Percentiles rank a stretch among this genome's conserved stretches.
These are phyloP conservation scores for Polyommatus icarus DNA, from an alignment of 2,888 invertebrate genomes.

Conservation along the genomic window DNA sequence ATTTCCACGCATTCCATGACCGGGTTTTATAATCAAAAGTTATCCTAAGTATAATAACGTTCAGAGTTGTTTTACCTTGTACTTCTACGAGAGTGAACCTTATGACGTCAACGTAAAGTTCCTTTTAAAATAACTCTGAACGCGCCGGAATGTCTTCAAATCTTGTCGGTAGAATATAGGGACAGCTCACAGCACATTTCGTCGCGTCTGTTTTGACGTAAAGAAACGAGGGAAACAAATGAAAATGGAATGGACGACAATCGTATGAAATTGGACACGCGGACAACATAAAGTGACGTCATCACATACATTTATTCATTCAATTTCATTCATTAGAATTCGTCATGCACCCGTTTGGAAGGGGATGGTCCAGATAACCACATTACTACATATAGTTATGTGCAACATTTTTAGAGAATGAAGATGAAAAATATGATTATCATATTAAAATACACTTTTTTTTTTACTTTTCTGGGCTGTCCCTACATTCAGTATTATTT, in stretches of 20 bases:
- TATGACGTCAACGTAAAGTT: background rate
- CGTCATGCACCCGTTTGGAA: background rate
- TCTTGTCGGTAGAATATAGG: background rate
- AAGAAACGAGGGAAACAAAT: background rate
- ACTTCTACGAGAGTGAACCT: background rate
- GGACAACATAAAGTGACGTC: conserved; percentile 18
- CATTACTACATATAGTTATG: background rate
- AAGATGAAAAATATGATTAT: background rate
- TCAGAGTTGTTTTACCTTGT: background rate
- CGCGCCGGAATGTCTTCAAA: conserved; percentile 15
- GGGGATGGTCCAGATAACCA: background rate
- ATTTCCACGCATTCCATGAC: background rate
- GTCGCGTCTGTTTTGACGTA: background rate
- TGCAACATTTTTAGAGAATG: background rate
- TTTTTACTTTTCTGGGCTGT: conserved; percentile 1
- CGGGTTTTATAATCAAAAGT: background rate
- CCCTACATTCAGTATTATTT: conserved; percentile 19
- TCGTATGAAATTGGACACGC: conserved; percentile 19
- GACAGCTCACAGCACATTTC: conserved; percentile 22
- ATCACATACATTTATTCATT: background rate
- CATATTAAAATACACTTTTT: background rate
- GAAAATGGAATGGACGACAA: background rate
- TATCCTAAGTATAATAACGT: background rate
- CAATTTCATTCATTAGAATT: conserved; percentile 18
- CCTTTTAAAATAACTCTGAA: background rate